Evolutionary conservation across 2,797 vertebrate species (phyloP).

Genomic region (Malacoraja senta): DNA sequence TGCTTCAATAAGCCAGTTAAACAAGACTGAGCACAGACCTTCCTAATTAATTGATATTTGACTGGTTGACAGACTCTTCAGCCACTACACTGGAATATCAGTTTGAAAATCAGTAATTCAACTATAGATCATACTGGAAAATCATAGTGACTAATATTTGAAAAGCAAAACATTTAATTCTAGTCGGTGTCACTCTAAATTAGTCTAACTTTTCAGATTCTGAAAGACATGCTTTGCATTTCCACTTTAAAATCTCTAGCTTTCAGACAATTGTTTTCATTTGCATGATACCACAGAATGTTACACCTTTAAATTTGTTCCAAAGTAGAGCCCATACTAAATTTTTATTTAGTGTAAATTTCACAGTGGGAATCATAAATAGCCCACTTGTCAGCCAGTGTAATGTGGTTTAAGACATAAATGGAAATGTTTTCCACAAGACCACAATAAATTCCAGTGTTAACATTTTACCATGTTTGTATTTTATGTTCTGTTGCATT

Average conservation of each 20-base stretch:
- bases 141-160: neutral
- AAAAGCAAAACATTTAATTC: neutral
- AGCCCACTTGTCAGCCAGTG: neutral
- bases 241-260: neutral
- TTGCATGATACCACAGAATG: neutral
- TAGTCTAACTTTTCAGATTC: neutral
- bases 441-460: constrained; percentile 23
- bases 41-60: neutral
- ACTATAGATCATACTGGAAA: neutral
- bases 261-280: neutral
- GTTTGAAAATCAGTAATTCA: neutral
- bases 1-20: neutral
- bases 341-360: neutral
- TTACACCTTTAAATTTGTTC: neutral
- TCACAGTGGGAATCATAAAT: neutral
- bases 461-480: constrained; percentile 16
- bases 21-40: too few species aligned
- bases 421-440: neutral
- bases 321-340: constrained; percentile 7
- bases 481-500: neutral
- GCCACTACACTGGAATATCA: neutral
- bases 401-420: neutral
- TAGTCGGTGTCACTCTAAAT: neutral
- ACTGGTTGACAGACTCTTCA: neutral
- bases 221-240: neutral